Evolutionary conservation across 2,113 vertebrate genomes (phyloP).

Genomic region (Laticauda laticaudata): DNA sequence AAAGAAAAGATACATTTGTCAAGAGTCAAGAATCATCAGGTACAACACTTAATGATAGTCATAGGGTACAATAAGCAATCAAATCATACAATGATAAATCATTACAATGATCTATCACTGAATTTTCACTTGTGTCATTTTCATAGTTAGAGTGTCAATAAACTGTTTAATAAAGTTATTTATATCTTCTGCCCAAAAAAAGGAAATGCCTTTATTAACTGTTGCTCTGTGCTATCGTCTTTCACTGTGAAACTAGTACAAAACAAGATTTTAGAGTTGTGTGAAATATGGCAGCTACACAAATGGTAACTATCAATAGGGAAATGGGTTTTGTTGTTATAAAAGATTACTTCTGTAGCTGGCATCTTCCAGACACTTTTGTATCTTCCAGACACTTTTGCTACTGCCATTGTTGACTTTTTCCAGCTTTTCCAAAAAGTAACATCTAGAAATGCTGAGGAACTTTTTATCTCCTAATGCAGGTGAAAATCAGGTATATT

Average conservation of each 20-base stretch:
- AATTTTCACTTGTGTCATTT: not conserved
- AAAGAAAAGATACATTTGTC: too few species aligned
- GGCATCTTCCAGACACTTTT: slow-evolving; percentile 35
- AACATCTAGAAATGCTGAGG: slow-evolving; percentile 61
- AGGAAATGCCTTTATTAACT: not conserved
- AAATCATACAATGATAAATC: not conserved
- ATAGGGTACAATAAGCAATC: too few species aligned
- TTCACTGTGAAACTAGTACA: not conserved
- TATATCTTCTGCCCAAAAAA: not conserved
- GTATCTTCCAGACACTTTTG: slow-evolving; percentile 27
- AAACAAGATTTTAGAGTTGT: too few species aligned
- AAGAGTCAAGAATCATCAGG: too few species aligned
- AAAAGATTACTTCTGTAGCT: slow-evolving; percentile 32
- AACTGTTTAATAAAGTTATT: not conserved
- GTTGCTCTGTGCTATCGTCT: not conserved
- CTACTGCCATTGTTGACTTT: slow-evolving; percentile 30
- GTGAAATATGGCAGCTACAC: not conserved
- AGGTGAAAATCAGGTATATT: slow-evolving; percentile 77
- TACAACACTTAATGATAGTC: too few species aligned
- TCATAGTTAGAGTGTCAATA: not conserved
- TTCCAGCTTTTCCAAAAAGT: slow-evolving; percentile 54
- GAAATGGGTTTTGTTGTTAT: slow-evolving; percentile 31
- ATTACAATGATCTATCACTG: not conserved
- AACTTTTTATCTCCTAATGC: slow-evolving; percentile 67
- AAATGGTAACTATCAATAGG: not conserved